These are phyloP conservation scores for Oryzaephilus surinamensis DNA, from an alignment of 1,140 invertebrate species.

Conservation along the genomic window DNA sequence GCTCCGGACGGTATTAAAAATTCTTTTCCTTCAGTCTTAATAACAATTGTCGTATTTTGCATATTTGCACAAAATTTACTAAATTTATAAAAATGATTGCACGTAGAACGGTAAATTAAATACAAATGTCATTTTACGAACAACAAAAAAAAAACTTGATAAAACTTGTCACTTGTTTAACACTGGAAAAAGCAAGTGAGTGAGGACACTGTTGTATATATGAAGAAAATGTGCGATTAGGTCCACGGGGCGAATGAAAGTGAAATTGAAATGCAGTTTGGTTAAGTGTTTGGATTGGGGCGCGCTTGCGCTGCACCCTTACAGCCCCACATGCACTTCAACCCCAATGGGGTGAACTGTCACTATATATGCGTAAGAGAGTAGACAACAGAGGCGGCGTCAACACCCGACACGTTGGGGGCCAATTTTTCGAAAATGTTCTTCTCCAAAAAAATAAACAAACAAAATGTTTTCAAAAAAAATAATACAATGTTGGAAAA, in stretches of 20 bases:
- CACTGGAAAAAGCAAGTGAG: not conserved
- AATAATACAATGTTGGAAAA: too few species aligned
- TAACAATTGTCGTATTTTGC: conserved; percentile 32
- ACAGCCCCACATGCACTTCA: conserved; percentile 19
- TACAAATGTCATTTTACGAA: conserved; percentile 2
- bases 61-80: too few species aligned
- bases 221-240: conserved; percentile 3
- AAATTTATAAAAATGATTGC: too few species aligned
- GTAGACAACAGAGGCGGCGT: conserved; percentile 9
- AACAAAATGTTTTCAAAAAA: too few species aligned
- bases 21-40: conserved; percentile 29
- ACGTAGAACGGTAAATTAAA: too few species aligned
- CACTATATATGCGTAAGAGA: conserved; percentile 3
- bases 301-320: conserved; percentile 18
- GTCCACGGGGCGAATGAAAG: conserved; percentile 26
- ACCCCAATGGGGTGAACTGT: conserved; percentile 11
- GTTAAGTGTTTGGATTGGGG: conserved; percentile 15
- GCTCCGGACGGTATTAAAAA: conserved; percentile 27
- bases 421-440: too few species aligned
- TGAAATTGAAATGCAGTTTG: conserved; percentile 30
- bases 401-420: not conserved
- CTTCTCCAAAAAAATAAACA: too few species aligned
- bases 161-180: not conserved
- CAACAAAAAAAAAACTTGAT: not conserved
- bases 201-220: too few species aligned